These are phyloP conservation scores for Pogonomyrmex californicus DNA, from an alignment of 1,140 invertebrate genomes.

Conservation along the genomic window DNA sequence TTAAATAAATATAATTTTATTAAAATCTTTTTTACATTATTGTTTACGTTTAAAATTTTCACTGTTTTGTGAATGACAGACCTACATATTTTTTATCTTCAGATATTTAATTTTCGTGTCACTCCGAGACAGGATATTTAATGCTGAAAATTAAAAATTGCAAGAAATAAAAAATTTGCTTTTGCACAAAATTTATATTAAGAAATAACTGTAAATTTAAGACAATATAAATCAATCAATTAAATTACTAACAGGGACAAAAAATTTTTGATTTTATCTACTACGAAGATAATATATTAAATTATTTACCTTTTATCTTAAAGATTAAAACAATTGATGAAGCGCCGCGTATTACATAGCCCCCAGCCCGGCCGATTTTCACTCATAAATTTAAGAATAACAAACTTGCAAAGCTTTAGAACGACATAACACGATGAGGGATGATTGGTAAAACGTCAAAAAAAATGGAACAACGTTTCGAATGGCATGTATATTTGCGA, in stretches of 20 bases:
- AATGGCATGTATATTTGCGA: constrained; percentile 25
- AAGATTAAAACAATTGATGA: not conserved
- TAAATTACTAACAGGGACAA: not conserved
- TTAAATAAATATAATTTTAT: not conserved
- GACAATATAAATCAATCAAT: not conserved
- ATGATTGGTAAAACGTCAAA: constrained; percentile 28
- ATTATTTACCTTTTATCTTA: not conserved
- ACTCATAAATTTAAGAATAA: constrained; percentile 25
- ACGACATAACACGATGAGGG: constrained; percentile 1
- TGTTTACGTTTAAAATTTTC: not conserved
- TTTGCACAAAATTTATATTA: not conserved
- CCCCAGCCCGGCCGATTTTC: not conserved
- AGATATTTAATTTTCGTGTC: not conserved
- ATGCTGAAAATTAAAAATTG: not conserved
- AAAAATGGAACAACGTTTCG: constrained; percentile 34
- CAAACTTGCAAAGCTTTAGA: not conserved
- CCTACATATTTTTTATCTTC: not conserved
- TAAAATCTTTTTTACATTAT: not conserved
- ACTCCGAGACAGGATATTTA: not conserved
- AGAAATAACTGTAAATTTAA: constrained; percentile 1
- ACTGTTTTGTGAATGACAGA: not conserved
- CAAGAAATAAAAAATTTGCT: not conserved
- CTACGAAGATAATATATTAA: not conserved
- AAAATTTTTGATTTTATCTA: not conserved
- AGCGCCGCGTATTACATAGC: not conserved